Evolutionary conservation across 2,888 invertebrate species (phyloP).

Genomic region (Stenodera caucasica): DNA sequence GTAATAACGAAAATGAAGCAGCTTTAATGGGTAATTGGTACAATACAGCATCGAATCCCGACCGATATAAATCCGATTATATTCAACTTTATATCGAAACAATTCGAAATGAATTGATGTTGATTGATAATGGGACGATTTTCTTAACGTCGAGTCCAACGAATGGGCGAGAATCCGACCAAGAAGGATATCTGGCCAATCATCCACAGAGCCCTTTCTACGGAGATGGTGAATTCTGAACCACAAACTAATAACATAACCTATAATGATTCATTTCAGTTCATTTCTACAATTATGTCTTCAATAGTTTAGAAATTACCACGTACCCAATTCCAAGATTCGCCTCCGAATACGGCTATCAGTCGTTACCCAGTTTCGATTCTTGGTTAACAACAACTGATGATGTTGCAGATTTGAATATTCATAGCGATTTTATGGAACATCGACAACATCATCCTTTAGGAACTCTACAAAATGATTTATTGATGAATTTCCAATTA

Average conservation of each 20-base stretch:
- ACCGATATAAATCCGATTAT: slow-evolving; percentile 67
- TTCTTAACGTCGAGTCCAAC: slow-evolving; percentile 90
- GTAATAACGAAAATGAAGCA: slow-evolving; percentile 96
- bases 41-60: slow-evolving; percentile 42
- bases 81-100: slow-evolving; percentile 79
- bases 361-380: slow-evolving; percentile 78
- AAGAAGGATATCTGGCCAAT: slow-evolving; percentile 74
- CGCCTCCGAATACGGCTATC: slow-evolving; percentile 94
- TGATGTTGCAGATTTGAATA: slow-evolving; percentile 56
- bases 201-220: slow-evolving; percentile 78
- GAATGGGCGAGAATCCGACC: slow-evolving; percentile 74
- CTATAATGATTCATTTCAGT: slow-evolving; percentile 58
- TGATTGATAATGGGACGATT: slow-evolving; percentile 64
- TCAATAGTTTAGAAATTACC: slow-evolving; percentile 78
- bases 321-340: slow-evolving; percentile 83
- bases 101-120: slow-evolving; percentile 66
- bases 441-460: slow-evolving; percentile 86
- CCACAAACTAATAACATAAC: too few species aligned
- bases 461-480: slow-evolving; percentile 68
- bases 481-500: slow-evolving; percentile 66
- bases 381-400: slow-evolving; percentile 67
- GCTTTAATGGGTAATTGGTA: slow-evolving; percentile 86
- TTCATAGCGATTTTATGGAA: slow-evolving; percentile 64
- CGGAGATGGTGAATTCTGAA: slow-evolving; percentile 84
- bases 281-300: slow-evolving; percentile 86